These are phyloP conservation scores for Geotrypetes seraphini DNA, from an alignment of 2,797 vertebrate species.

Conservation along the genomic window DNA sequence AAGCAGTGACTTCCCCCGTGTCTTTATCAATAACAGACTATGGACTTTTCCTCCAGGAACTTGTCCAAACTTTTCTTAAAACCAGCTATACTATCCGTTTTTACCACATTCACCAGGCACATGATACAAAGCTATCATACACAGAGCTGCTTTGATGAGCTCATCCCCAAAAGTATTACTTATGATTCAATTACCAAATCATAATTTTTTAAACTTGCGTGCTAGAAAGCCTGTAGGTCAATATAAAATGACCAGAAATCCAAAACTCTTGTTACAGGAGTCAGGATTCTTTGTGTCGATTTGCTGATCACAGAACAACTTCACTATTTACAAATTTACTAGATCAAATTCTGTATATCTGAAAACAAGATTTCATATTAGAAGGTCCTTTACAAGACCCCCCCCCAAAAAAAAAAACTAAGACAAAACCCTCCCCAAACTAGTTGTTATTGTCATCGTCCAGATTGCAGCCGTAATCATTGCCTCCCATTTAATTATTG, in stretches of 20 bases:
- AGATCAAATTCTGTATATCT: no score
- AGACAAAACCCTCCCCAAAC: no score
- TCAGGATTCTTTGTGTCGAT: constrained; percentile 3
- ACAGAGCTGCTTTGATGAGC: background rate
- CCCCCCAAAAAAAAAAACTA: no score
- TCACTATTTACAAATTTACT: constrained; percentile 9
- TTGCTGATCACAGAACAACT: constrained; percentile 23
- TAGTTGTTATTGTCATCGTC: constrained; percentile 76
- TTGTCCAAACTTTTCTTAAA: no score
- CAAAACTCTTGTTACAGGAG: constrained; percentile 19
- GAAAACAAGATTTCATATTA: constrained; percentile 1
- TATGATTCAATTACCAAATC: constrained; percentile 18
- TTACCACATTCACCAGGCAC: no score
- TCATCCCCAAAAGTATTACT: constrained; percentile 12
- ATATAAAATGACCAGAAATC: constrained; percentile 20
- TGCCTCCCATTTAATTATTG: no score
- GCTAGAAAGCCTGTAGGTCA: constrained; percentile 12
- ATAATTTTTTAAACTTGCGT: constrained; percentile 35
- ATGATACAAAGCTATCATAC: no score
- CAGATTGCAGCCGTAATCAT: constrained; percentile 78
- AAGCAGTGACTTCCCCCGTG: no score
- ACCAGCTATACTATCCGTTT: no score
- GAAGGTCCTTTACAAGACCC: no score
- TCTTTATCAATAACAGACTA: no score
- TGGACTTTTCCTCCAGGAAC: no score